Conservation (phyloP, 2,113 vertebrate genomes). For the Piaya cayana region DNA sequence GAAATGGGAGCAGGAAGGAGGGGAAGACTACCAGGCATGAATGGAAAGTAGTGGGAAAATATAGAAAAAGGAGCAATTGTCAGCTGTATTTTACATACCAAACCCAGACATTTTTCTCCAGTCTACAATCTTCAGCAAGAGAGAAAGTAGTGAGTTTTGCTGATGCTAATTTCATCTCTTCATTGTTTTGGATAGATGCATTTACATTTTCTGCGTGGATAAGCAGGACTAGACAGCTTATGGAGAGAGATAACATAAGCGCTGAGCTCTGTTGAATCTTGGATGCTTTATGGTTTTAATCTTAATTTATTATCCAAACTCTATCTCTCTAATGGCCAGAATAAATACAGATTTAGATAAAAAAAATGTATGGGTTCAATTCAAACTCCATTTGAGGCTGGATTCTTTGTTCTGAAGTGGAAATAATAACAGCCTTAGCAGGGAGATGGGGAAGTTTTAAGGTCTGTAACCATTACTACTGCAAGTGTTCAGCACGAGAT, state of each 20-base stretch:
- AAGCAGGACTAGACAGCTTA: neutral
- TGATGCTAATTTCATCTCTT: neutral
- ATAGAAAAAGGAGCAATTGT: neutral
- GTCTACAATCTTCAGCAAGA: neutral
- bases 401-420: neutral
- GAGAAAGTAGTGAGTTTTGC: neutral
- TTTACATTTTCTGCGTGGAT: conserved; percentile 18
- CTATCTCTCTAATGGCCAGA: neutral
- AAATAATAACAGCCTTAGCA: neutral
- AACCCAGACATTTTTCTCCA: neutral
- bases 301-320: conserved; percentile 10
- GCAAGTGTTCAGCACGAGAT: neutral
- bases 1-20: neutral
- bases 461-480: neutral
- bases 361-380: neutral
- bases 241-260: neutral
- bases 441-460: neutral
- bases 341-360: conserved; percentile 33
- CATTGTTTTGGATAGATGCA: conserved; percentile 9
- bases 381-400: neutral
- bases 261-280: neutral
- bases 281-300: neutral
- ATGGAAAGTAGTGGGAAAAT: neutral
- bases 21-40: neutral
- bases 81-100: neutral